Evolutionary conservation across 2,113 vertebrate species (phyloP), one percentile per base, ranked within the genome.

Genomic region (Tragulus kanchil): DNA sequence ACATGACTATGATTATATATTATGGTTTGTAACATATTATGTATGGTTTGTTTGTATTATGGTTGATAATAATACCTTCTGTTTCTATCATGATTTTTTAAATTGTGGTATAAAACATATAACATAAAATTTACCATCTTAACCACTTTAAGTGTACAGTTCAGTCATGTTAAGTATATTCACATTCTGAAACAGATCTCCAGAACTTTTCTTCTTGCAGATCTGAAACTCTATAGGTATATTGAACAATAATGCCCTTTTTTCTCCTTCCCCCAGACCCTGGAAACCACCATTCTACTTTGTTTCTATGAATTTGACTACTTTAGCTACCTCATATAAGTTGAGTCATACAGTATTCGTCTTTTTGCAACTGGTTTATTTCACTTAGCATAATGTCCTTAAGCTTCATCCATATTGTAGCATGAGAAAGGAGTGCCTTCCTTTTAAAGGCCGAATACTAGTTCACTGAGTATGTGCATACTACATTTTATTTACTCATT

Each of bases 281-380:
- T 56, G 8, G 21, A 25, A 95, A 65, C 50, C 52, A 90, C 26
- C 16, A 28, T 87, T 69, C 59, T 90, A 93, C 62, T 90, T 81
- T 73, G 21, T 96, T 71, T 71, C 48, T 81, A 25, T 89, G 50
- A 84, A 77, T 78, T 54, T 89, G 58, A 69, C 79, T 69, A 54
- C 26, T 79, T 42, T 54, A 73, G 59, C 48, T 77, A 84, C 11
- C 50, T 79, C 26, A 89, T 31, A 28, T 77, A 83, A 83, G 59
- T 69, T 5, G 59, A 26, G 25, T 87, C 23, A 19, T 21, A 48
- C 4, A 58, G 15, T n/a, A 62, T 83, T 64, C 23, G 15, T 67
- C 91, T 78, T 93, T 93, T 78, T 83, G 52, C 42, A 42, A 77
- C 16, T 1, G 5, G 14, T 21, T 90, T 90, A 58, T 93, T 94